These are phyloP conservation scores for Lerema accius DNA, from an alignment of 1,140 invertebrate genomes.

Conservation along the genomic window DNA sequence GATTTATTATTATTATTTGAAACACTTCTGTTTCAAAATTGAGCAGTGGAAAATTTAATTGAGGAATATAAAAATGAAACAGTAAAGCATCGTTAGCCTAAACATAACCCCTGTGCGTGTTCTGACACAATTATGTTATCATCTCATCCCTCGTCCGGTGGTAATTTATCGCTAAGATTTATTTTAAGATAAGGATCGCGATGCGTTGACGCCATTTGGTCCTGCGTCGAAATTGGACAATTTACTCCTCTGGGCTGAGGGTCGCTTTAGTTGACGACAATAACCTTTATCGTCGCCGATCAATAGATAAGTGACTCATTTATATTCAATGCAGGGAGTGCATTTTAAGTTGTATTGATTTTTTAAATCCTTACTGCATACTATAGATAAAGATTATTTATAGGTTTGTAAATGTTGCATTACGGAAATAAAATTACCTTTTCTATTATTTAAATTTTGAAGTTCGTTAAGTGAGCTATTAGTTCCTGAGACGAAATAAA, in stretches of 20 bases:
- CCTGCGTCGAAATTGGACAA: constrained; percentile 68
- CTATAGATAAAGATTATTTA: constrained; percentile 44
- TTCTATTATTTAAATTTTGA: too few relatives aligned
- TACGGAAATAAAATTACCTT: too few relatives aligned
- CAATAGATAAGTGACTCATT: constrained; percentile 64
- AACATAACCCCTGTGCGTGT: constrained; percentile 46
- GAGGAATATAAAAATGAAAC: not conserved
- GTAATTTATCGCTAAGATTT: constrained; percentile 66
- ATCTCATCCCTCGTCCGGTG: constrained; percentile 48
- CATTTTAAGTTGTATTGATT: constrained; percentile 50
- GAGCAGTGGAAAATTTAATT: too few relatives aligned
- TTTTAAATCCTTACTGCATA: constrained; percentile 52
- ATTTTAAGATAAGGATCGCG: constrained; percentile 68
- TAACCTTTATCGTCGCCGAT: constrained; percentile 65
- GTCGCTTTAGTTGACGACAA: constrained; percentile 64
- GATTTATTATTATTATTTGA: too few relatives aligned
- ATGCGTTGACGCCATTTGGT: constrained; percentile 78
- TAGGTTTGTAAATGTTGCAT: not conserved
- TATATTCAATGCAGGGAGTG: constrained; percentile 62
- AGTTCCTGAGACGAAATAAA: too few relatives aligned
- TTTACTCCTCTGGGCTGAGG: constrained; percentile 65
- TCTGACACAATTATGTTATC: constrained; percentile 71
- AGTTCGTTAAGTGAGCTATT: too few relatives aligned
- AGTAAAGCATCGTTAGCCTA: not conserved
- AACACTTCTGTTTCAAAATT: too few relatives aligned